Evolutionary conservation across 2,888 invertebrate genomes (phyloP).

Genomic region (Deroplatys truncata): DNA sequence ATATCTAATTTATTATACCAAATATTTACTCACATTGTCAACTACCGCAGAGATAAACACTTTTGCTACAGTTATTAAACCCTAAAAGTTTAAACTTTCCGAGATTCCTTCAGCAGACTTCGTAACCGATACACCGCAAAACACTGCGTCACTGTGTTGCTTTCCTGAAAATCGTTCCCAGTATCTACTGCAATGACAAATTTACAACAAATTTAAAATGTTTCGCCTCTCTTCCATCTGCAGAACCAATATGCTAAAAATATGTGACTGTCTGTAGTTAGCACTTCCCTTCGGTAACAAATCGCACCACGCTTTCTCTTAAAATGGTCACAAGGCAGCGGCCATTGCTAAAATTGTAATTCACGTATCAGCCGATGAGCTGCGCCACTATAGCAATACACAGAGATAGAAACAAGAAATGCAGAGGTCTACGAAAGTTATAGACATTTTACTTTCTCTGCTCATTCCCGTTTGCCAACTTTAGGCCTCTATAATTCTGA

Average conservation of each 20-base stretch:
- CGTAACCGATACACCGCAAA: constrained; percentile 4
- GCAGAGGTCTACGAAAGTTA: not conserved
- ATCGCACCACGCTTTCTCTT: constrained; percentile 22
- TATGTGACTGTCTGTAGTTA: not conserved
- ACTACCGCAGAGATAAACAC: not conserved
- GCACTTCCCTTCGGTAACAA: not conserved
- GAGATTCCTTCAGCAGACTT: not conserved
- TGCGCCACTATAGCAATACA: not conserved
- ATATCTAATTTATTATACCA: not conserved
- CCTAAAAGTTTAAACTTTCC: not conserved
- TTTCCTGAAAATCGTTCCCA: not conserved
- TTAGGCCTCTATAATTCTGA: too few species aligned
- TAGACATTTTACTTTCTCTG: too few species aligned
- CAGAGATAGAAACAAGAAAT: not conserved
- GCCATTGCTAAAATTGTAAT: constrained; percentile 22
- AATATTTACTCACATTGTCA: not conserved
- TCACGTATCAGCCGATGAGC: constrained; percentile 1
- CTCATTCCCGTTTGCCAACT: too few species aligned
- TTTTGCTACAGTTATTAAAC: not conserved
- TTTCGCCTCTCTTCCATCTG: not conserved
- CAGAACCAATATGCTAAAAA: not conserved
- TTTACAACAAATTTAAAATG: not conserved
- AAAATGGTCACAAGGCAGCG: constrained; percentile 24
- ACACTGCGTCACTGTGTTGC: constrained; percentile 19
- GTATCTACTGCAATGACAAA: not conserved